Base-by-base conservation (phyloP, 1,140 invertebrate species). In the Latrodectus geometricus region DNA sequence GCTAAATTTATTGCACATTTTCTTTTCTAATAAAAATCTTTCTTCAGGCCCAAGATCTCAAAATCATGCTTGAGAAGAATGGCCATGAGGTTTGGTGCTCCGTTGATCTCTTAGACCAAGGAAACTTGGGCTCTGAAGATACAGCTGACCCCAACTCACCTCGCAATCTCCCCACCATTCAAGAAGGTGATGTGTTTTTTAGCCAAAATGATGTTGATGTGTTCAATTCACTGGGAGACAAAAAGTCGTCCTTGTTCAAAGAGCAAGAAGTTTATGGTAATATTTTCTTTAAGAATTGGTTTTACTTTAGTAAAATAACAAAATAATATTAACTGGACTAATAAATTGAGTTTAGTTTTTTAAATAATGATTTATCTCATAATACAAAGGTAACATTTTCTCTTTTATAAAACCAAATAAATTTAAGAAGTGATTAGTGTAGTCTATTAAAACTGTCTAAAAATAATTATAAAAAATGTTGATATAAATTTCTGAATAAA, bases 41-140 rank as follows among this genome's bases (percentile, higher is more conserved):
- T 8, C 77, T 70, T 49, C 50, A 87, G 86, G 78, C 78, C 14
- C 56, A 87, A 50, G 66, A 88, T 74, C 76, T 91, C 8, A 89
- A 90, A 84, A 14, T 35, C 9, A 87, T 89, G 80, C 86, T 91
- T 61, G 89, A 89, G 56, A 81, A 89, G 49, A 78, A 89, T 85
- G 89, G 89, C 11, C 90, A 89, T 88, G 88, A 89, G 65, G 89
- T 91, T 14, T 91, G 91, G 91, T 90, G 90, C 86, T 91, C 90
- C 0, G 89, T 88, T 72, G 89, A 90, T 75, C 52, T 89, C 49
- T 17, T 69, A 12, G 88, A 88, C 35, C 79, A 76, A 76, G 49
- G 35, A 17, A 54, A 76, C 50, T 14, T 75, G 15, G 54, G 48
- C 3, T 82, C 77, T 35, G 87, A 88, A 17, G 79, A 73, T 35